Evolutionary conservation across 2,797 vertebrate species (phyloP).

Genomic region (Caiman crocodilus): DNA sequence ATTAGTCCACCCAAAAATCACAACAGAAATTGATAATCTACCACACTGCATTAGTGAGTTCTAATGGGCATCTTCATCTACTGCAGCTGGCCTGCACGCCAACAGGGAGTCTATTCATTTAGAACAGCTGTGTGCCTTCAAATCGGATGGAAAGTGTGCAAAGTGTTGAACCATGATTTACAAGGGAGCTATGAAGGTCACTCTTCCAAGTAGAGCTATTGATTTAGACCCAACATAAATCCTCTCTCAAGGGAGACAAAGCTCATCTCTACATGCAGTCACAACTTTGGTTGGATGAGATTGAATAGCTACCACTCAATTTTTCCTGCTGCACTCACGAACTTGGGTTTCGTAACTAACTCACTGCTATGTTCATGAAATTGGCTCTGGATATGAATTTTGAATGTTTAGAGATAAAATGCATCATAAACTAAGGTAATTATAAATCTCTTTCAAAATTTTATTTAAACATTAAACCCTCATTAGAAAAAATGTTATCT

Average conservation of each 20-base stretch:
- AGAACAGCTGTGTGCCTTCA: background rate
- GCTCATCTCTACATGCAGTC: rapidly evolving
- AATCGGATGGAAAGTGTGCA: background rate
- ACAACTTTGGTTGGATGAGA: background rate
- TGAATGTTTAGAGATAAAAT: background rate
- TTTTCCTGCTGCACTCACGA: background rate
- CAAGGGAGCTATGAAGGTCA: rapidly evolving
- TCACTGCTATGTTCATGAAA: background rate
- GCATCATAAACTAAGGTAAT: background rate
- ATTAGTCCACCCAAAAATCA: background rate
- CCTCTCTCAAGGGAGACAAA: background rate
- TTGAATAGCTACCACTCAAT: background rate
- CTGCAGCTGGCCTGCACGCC: too few species aligned
- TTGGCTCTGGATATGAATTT: background rate
- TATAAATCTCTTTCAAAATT: too few species aligned
- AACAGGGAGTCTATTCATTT: too few species aligned
- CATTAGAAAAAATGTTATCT: background rate
- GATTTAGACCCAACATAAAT: rapidly evolving
- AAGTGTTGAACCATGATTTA: background rate
- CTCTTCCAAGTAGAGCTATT: background rate
- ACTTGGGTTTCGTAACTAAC: background rate
- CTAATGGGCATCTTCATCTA: background rate
- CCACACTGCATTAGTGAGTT: background rate
- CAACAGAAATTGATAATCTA: background rate
- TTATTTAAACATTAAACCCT: background rate